Evolutionary conservation across 2,888 invertebrate species (phyloP).

Genomic region (Mythimna lalbum): DNA sequence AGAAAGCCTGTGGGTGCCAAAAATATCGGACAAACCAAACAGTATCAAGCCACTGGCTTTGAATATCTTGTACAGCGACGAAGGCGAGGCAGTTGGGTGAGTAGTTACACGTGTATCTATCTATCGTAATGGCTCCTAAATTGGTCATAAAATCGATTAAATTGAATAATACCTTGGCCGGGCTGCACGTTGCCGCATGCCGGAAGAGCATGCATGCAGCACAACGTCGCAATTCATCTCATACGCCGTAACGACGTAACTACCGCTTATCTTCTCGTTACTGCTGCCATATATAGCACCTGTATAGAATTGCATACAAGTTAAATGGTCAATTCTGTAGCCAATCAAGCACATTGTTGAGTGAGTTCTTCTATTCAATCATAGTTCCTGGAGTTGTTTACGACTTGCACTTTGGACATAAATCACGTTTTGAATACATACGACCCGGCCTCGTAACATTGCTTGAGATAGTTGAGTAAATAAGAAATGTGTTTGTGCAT

Average conservation of each 20-base stretch:
- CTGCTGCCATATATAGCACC: constrained; percentile 26
- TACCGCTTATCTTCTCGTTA: constrained; percentile 46
- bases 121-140: constrained; percentile 12
- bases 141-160: constrained; percentile 38
- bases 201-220: constrained; percentile 43
- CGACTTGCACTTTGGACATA: constrained; percentile 20
- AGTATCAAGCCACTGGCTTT: constrained; percentile 95
- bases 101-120: constrained; percentile 53
- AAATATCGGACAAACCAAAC: constrained; percentile 96
- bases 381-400: constrained; percentile 20
- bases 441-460: neutral
- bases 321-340: constrained; percentile 27
- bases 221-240: constrained; percentile 35
- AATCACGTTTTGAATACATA: constrained; percentile 26
- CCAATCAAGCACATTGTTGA: constrained; percentile 40
- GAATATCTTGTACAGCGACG: constrained; percentile 92
- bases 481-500: constrained; percentile 1
- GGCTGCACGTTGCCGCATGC: constrained; percentile 21
- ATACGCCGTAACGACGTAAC: constrained; percentile 29
- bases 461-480: neutral
- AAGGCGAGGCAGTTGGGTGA: constrained; percentile 91
- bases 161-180: constrained; percentile 43
- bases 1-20: constrained; percentile 94
- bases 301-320: constrained; percentile 32
- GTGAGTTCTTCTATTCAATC: constrained; percentile 29